Base-by-base conservation (phyloP, 23 tunicate genomes). In the Trididemnum clinides region DNA sequence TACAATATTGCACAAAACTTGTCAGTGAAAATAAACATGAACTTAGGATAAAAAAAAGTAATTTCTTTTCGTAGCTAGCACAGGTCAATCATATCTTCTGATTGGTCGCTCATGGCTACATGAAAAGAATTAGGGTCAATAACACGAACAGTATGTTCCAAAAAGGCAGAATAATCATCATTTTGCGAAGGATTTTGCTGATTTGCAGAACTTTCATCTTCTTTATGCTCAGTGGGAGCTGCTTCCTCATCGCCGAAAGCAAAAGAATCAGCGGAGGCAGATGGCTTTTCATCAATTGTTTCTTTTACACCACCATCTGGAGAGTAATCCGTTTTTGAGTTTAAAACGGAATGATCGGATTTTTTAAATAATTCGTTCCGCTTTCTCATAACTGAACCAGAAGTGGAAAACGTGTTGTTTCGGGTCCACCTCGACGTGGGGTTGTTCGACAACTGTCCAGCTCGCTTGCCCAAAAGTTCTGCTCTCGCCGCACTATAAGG, bases 401-500 rank as follows among this genome's bases (percentile, higher is more conserved):
- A 10, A 6, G 22, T 3, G 10, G 75, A 37, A 25, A 25, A 3
- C 3, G 75, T 4, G n/a, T 15, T 2, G 7, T 6, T 29, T 37
- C 75, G 31, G 36, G 7, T 5, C 22, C 37, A 10, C 6, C 36
- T 36, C 2, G 37, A 20, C 10, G 75, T 31, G 37, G 75, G 7
- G 36, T 78, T 66, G 10, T 28, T 12, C 12, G 64, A 78, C 2
- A 4, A 36, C 19, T 20, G 83, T 3, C 12, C 27, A 12, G 65
- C 39, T 5, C 65, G 50, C 12, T 44, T 80, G 35, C 87, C 92
- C 34, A 88, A 37, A 7, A 88, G 86, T 63, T 88, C 87, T 22
- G 92, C 92, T 18, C 92, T 77, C 29, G 92, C 92, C 32, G 57
- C 38, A 28, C 81, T 76, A 36, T 31, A 80, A 25, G 65, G 34